Evolutionary conservation across 1,140 invertebrate species (phyloP), one percentile per base, ranked within the genome.

Genomic region (Anoplophora glabripennis): DNA sequence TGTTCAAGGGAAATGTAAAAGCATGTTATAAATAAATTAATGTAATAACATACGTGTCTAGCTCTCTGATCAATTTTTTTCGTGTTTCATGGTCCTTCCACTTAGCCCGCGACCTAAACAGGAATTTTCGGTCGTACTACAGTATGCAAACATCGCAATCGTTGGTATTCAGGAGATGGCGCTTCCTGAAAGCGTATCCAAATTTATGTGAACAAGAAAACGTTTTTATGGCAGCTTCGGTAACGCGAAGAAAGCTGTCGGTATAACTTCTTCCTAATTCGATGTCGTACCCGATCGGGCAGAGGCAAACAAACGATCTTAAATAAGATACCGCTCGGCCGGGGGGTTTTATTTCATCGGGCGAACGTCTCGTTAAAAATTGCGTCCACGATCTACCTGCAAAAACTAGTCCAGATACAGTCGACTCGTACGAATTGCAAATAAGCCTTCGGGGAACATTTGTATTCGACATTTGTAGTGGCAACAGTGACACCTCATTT

Each of bases 401-500:
- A 69, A 69, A 69, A 69, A 69, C 68, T 69, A 61, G 68, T 65
- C 65, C 45, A 57, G 57, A 53, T 47, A 14, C 56, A 18, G 14
- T 41, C 52, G 36, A 33, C 38, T 47, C 47, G 41, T 61, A 55
- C 64, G 68, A 68, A 70, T 70, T 68, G 66, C 68, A 70, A 70
- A 70, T 70, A 55, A 67, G 53, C 59, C 53, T 63, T 51, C 21
- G 57, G 35, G 53, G 42, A 62, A 65, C 66, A 68, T 70, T 70
- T 70, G 66, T 70, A 70, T 70, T 68, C 68, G 61, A 55, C 56
- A 59, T 65, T 63, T 65, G 64, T 64, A 61, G 68, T 70, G 68
- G 63, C 64, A 61, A 53, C 55, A 35, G 57, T 65, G 68, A 67
- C 68, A 70, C 68, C 65, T 68, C 64, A 70, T 70, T 67, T 70